Evolutionary conservation across 2,888 invertebrate species (phyloP), one percentile per base, ranked within the genome.

Genomic region (Melipona beecheii): DNA sequence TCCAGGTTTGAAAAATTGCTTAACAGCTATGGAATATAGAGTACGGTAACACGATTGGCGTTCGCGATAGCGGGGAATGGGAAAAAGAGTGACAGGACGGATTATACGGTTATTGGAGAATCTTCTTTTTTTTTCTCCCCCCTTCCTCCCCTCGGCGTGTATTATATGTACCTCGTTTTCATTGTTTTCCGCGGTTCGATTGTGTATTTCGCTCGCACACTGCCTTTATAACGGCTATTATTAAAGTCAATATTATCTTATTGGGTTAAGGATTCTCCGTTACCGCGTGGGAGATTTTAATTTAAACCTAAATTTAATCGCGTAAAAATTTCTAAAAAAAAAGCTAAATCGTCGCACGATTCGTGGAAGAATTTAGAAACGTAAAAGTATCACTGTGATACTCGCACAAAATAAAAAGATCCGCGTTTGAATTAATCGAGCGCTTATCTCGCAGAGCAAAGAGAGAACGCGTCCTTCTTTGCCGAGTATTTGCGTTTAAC

Each of bases 101-200:
- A 69, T 82, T 82, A 74, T 82, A 78, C 75, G 78, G 66, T 83
- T 84, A 84, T 84, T 70, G 78, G 83, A 70, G 77, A 78, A 70
- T 24, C 54, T 71, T 52, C 54, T 64, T 72, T 77, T 54, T 77
- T 54, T 36, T 9, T 43, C 1, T 9, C 9, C 9, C 43, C 43
- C 43, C 9, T 43, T 1, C 43, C 1, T 1, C 43, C 31, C 3
- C 31, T 31, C 3, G 31, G 43, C 60, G 21, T 71, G 58, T 27
- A 74, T 75, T 62, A 70, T 58, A 66, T 56, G n/a, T 64, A 11
- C 66, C 27, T 50, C 66, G 74, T 71, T 65, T 74, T 58, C 83
- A 70, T 58, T 83, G 71, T 60, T 84, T 83, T 54, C 69, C 31
- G 54, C 60, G 54, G 15, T 24, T 62, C 50, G 6, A 43, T 62